Conservation (phyloP, 2,797 vertebrate genomes). For the Limnodromus scolopaceus region DNA sequence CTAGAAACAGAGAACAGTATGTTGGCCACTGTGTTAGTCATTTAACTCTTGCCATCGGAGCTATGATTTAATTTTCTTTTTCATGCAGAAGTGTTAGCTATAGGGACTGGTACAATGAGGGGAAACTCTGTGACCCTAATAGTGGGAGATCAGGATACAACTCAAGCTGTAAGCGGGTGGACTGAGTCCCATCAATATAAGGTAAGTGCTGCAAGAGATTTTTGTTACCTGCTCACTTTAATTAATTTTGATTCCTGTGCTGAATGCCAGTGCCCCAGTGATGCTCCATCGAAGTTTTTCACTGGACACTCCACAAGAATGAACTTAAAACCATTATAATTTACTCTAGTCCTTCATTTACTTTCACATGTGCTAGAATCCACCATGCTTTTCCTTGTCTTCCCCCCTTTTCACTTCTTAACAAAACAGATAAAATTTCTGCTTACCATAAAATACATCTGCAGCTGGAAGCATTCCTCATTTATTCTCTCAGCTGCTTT, state of each 20-base stretch:
- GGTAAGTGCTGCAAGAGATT: neutral
- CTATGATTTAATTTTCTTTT: neutral
- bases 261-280: neutral
- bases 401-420: neutral
- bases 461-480: neutral
- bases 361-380: neutral
- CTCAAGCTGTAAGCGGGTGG: neutral
- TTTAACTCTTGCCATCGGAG: conserved; percentile 5
- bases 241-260: neutral
- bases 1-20: neutral
- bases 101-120: neutral
- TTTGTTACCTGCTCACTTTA: neutral
- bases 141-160: neutral
- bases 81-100: neutral
- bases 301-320: neutral
- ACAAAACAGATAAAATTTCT: neutral
- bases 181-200: neutral
- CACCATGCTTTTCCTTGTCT: neutral
- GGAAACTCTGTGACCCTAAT: neutral
- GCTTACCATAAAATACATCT: neutral
- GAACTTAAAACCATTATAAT: neutral
- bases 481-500: conserved; percentile 1
- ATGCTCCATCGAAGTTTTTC: neutral
- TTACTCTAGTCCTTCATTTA: neutral
- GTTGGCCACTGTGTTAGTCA: neutral